Evolutionary conservation across 2,888 invertebrate species (phyloP).

Genomic region (Melieria crassipennis): DNA sequence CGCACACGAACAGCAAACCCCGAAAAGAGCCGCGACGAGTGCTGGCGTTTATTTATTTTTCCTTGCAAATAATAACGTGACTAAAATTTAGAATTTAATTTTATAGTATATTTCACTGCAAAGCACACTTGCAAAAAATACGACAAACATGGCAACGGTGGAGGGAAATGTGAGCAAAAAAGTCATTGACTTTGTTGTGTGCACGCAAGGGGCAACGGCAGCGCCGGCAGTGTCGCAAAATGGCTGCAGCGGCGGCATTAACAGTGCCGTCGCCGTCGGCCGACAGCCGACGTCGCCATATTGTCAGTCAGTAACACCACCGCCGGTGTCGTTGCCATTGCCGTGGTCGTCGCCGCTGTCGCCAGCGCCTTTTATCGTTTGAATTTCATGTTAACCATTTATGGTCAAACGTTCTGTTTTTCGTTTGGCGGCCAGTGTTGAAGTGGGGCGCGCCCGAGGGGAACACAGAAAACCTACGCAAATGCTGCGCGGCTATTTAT

Average conservation of each 20-base stretch:
- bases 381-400: slow-evolving; percentile 20
- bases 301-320: slow-evolving; percentile 3
- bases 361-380: background rate
- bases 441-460: no score
- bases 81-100: slow-evolving; percentile 41
- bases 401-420: slow-evolving; percentile 38
- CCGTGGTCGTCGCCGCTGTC: background rate
- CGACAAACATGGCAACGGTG: background rate
- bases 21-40: no score
- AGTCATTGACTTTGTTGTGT: background rate
- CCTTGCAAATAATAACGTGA: slow-evolving; percentile 37
- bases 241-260: background rate
- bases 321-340: background rate
- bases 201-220: background rate
- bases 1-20: background rate
- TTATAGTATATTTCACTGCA: slow-evolving; percentile 4
- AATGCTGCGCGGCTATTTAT: no score
- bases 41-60: slow-evolving; percentile 1
- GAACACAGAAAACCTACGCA: no score
- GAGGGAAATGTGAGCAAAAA: background rate
- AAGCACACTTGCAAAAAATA: background rate
- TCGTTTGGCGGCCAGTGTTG: no score
- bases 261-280: no score
- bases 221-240: background rate
- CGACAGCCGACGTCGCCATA: background rate